These are phyloP conservation scores for Drosophila melanosoma DNA, from an alignment of 2,888 invertebrate genomes.

Conservation along the genomic window DNA sequence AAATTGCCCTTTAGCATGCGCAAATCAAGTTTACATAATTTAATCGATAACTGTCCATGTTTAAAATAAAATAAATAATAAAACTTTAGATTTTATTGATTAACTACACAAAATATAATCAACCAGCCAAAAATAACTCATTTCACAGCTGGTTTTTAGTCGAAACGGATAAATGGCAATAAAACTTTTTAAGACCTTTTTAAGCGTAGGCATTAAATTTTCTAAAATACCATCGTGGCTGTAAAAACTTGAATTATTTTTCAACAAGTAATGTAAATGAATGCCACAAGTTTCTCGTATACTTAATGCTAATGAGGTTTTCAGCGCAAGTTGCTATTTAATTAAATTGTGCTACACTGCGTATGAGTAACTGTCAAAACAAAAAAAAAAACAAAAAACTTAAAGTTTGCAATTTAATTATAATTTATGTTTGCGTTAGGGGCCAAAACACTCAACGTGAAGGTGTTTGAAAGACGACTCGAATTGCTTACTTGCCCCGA, in stretches of 20 bases:
- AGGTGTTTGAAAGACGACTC: conserved; percentile 3
- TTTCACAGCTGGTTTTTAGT: neutral
- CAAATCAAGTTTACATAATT: neutral
- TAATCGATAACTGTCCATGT: neutral
- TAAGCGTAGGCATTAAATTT: neutral
- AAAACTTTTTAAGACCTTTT: neutral
- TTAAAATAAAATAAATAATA: neutral
- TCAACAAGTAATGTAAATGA: neutral
- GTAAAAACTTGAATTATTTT: neutral
- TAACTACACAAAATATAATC: neutral
- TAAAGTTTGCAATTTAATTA: conserved; percentile 1
- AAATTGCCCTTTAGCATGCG: neutral
- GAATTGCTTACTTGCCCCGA: neutral
- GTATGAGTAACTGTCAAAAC: conserved; percentile 27
- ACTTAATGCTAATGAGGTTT: neutral
- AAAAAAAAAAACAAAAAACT: neutral
- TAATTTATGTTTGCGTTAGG: conserved; percentile 1
- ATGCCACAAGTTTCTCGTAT: neutral
- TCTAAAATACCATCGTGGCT: neutral
- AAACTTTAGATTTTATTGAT: neutral
- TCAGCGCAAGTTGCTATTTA: neutral
- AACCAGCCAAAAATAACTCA: neutral
- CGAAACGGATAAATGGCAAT: neutral
- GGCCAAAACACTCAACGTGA: neutral
- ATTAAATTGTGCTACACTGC: conserved; percentile 12